A percentile compares a stretch with the other conserved stretches of the same genome.
phyloP scores from a whole-genome alignment of 2,113 vertebrate species.

The Paramisgurnus dabryanus region DNA sequence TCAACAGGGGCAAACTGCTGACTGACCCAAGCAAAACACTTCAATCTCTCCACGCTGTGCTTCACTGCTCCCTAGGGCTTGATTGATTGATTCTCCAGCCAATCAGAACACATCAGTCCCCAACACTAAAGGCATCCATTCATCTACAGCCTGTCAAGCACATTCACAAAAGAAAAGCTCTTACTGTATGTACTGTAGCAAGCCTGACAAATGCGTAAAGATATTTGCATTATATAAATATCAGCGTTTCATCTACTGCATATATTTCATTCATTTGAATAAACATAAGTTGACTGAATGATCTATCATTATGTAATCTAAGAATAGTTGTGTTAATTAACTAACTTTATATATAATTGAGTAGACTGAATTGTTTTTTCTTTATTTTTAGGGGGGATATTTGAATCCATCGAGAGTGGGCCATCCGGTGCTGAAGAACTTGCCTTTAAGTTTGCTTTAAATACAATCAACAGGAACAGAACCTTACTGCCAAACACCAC shows the following conservation, averaged over 20 bases:
- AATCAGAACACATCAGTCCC: conserved; percentile 68
- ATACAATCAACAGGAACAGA: conserved; percentile 99
- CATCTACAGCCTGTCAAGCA: conserved; percentile 67
- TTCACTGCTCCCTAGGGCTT: conserved; percentile 62
- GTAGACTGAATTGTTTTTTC: conserved; percentile 7
- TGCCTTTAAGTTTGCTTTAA: conserved; percentile 99
- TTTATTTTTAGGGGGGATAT: conserved; percentile 87
- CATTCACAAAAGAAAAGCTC: conserved; percentile 60
- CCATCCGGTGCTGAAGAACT: conserved; percentile 97
- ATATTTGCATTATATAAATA: too few species aligned
- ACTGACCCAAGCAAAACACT: conserved; percentile 70
- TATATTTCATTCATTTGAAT: too few species aligned
- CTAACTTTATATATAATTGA: not conserved
- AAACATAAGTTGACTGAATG: too few species aligned
- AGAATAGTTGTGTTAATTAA: too few species aligned
- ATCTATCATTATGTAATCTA: too few species aligned
- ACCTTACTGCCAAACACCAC: conserved; percentile 98
- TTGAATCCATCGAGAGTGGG: conserved; percentile 94
- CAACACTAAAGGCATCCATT: conserved; percentile 61
- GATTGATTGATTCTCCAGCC: conserved; percentile 71
- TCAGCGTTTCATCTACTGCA: too few species aligned
- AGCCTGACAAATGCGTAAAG: not conserved
- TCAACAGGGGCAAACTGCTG: conserved; percentile 46
- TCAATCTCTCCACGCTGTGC: conserved; percentile 64
- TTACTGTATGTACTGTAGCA: conserved; percentile 28